Percentiles rank a stretch among this genome's conserved stretches.
These are phyloP conservation scores for Leptocoma aspasia DNA, from an alignment of 2,113 vertebrate genomes.

Conservation along the genomic window DNA sequence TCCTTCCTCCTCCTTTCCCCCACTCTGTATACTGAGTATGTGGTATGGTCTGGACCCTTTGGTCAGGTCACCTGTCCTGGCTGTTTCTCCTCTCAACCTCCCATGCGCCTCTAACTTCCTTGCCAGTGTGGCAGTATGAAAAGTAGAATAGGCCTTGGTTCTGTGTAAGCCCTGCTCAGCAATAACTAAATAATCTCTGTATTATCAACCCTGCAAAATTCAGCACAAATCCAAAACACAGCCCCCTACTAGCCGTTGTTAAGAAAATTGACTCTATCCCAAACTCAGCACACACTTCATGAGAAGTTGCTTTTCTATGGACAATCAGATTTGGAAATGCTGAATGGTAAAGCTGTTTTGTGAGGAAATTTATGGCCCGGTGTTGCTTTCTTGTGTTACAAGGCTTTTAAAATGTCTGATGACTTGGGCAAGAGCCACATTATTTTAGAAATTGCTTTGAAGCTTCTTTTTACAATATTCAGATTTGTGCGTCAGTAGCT, in stretches of 20 bases:
- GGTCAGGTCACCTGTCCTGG: neutral
- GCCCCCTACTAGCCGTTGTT: neutral
- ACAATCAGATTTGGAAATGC: neutral
- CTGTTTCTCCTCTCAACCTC: neutral
- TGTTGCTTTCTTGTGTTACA: neutral
- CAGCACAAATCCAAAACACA: neutral
- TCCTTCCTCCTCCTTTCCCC: neutral
- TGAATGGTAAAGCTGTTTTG: neutral
- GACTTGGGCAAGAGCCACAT: neutral
- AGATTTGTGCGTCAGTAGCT: neutral
- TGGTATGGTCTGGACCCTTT: neutral
- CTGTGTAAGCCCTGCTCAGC: neutral
- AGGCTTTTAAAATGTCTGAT: neutral
- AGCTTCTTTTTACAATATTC: neutral
- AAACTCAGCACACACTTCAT: neutral
- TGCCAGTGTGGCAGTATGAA: neutral
- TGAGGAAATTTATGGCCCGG: neutral
- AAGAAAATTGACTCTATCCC: neutral
- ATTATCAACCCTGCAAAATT: neutral
- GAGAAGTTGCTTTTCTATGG: neutral
- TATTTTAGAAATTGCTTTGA: neutral
- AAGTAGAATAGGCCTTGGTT: neutral
- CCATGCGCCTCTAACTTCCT: neutral
- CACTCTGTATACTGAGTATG: neutral
- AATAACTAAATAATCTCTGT: neutral